A percentile compares a stretch with the other conserved stretches of the same genome.
Conservation (phyloP, 1,140 invertebrate genomes). For the Ceratina australensis region DNA sequence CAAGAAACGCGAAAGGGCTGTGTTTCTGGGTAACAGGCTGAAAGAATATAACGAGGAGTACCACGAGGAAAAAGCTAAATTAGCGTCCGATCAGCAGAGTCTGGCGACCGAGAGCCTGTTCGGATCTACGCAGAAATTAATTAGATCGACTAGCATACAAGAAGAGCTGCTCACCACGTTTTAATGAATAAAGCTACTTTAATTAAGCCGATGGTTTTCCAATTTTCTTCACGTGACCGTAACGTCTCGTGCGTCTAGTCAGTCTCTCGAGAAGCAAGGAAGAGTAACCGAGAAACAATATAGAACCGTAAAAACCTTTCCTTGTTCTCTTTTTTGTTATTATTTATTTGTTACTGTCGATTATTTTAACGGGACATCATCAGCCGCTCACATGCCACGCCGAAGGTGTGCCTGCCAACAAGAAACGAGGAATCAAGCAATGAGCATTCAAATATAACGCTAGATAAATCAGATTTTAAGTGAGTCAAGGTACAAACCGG, state of each 20-base stretch:
- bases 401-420: neutral
- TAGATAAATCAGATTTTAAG: slow-evolving; percentile 27
- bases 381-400: slow-evolving; percentile 4
- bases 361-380: slow-evolving; percentile 57
- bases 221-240: slow-evolving; percentile 63
- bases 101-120: slow-evolving; percentile 75
- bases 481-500: slow-evolving; percentile 44
- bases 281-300: slow-evolving; percentile 21
- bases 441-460: slow-evolving; percentile 43
- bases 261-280: slow-evolving; percentile 37
- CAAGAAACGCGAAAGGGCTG: slow-evolving; percentile 93
- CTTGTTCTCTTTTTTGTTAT: slow-evolving; percentile 73
- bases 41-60: slow-evolving; percentile 90
- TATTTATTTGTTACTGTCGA: slow-evolving; percentile 76
- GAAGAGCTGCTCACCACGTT: slow-evolving; percentile 87
- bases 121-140: slow-evolving; percentile 81
- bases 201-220: slow-evolving; percentile 65
- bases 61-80: slow-evolving; percentile 82
- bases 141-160: slow-evolving; percentile 89
- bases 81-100: slow-evolving; percentile 82
- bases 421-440: neutral
- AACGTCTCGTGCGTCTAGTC: slow-evolving; percentile 50
- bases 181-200: slow-evolving; percentile 59
- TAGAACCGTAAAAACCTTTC: slow-evolving; percentile 58
- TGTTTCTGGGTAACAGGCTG: slow-evolving; percentile 90